phyloP scores from a whole-genome alignment of 2,797 vertebrate genomes.

The Lagodon rhomboides region DNA sequence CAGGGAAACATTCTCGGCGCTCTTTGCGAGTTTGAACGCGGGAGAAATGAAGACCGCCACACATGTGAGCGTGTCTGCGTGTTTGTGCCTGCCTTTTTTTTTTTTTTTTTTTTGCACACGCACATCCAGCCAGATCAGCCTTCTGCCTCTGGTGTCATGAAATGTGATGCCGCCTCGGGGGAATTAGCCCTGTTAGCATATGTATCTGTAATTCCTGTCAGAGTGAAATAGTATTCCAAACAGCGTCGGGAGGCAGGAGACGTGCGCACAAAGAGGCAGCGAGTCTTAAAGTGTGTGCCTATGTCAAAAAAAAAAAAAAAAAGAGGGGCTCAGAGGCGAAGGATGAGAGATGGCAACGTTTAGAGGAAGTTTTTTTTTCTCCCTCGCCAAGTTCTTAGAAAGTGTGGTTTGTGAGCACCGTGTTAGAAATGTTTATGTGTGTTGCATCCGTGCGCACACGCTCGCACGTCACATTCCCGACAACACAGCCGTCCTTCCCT shows the following conservation, averaged over 20 bases:
- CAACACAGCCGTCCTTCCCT: slow-evolving; percentile 44
- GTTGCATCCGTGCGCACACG: not conserved
- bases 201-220: slow-evolving; percentile 79
- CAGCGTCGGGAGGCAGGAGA: slow-evolving; percentile 60
- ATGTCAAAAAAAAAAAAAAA: slow-evolving; percentile 57
- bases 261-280: slow-evolving; percentile 61
- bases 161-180: slow-evolving; percentile 67
- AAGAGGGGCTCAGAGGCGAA: slow-evolving; percentile 50
- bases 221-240: slow-evolving; percentile 67
- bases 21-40: slow-evolving; percentile 34
- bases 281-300: slow-evolving; percentile 61
- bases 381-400: slow-evolving; percentile 45
- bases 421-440: slow-evolving; percentile 19
- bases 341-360: slow-evolving; percentile 65
- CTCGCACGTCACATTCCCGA: slow-evolving; percentile 55
- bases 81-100: not conserved
- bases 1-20: slow-evolving; percentile 38
- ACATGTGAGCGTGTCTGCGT: slow-evolving; percentile 3
- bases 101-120: slow-evolving; percentile 12
- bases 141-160: slow-evolving; percentile 70
- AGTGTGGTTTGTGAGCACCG: slow-evolving; percentile 22
- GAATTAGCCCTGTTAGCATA: slow-evolving; percentile 80
- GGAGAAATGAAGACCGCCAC: slow-evolving; percentile 24
- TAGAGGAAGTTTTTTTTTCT: slow-evolving; percentile 34
- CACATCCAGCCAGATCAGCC: slow-evolving; percentile 62